Conservation (phyloP, 2,113 vertebrate genomes). For the Meles meles region DNA sequence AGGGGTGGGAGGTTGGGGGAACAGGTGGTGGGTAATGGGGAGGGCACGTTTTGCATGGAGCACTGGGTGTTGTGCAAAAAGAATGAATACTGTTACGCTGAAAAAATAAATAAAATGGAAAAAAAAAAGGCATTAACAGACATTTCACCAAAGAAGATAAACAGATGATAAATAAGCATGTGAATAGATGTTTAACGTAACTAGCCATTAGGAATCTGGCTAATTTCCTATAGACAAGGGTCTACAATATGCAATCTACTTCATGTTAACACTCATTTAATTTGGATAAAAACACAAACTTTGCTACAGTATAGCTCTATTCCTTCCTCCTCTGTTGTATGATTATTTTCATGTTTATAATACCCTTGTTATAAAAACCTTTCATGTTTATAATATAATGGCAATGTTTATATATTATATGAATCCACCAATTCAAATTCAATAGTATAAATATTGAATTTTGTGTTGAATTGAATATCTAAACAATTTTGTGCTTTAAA, state of each 20-base stretch:
- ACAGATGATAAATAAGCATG: neutral
- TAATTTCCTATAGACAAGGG: neutral
- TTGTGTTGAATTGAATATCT: too few species aligned
- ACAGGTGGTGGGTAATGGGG: too few species aligned
- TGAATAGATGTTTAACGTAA: neutral
- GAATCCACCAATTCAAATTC: neutral
- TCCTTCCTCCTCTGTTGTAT: neutral
- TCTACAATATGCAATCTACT: neutral
- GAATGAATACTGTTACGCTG: too few species aligned
- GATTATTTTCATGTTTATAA: neutral
- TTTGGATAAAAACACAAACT: neutral
- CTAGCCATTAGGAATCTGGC: neutral
- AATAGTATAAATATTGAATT: neutral
- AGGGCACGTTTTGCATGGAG: too few species aligned
- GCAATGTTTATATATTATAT: neutral
- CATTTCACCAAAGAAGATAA: neutral
- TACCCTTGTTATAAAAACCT: neutral
- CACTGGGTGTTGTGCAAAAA: too few species aligned
- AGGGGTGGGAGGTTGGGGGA: too few species aligned
- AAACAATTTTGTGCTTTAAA: neutral
- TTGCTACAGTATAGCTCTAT: neutral
- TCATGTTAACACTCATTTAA: neutral
- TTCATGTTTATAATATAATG: neutral
- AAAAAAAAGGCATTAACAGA: neutral
- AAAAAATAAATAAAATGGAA: too few species aligned